phyloP scores from a whole-genome alignment of 2,113 vertebrate species.

The Rutilus rutilus region DNA sequence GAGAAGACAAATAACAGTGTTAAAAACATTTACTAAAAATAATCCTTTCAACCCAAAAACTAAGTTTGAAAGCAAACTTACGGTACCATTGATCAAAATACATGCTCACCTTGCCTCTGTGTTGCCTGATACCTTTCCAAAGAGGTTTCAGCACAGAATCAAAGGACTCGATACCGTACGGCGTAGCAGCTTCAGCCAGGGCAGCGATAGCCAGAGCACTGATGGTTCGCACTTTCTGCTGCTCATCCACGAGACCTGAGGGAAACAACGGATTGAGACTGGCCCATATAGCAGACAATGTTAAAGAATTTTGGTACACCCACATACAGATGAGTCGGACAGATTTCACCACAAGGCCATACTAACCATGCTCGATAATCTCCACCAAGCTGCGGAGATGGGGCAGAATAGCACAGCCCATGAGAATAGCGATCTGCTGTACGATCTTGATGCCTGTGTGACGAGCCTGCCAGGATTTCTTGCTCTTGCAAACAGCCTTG shows the following conservation, averaged over 20 bases:
- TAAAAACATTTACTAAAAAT: not conserved
- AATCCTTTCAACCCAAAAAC: not conserved
- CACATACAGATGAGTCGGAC: not conserved
- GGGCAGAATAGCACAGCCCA: slow-evolving; percentile 98
- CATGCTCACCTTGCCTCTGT: slow-evolving; percentile 92
- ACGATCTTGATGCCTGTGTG: slow-evolving; percentile 99
- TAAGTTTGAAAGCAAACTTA: not conserved
- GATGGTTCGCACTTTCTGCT: slow-evolving; percentile 98
- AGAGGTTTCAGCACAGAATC: slow-evolving; percentile 97
- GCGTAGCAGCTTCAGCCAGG: slow-evolving; percentile 95
- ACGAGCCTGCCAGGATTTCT: slow-evolving; percentile 97
- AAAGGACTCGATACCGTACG: slow-evolving; percentile 98
- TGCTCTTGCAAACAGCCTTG: slow-evolving; percentile 99
- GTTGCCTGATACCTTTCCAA: slow-evolving; percentile 98
- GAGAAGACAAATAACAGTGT: not conserved
- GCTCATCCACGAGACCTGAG: slow-evolving; percentile 95
- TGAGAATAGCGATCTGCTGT: slow-evolving; percentile 98
- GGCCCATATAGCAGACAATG: not conserved
- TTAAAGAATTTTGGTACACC: not conserved
- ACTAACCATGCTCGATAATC: slow-evolving; percentile 97
- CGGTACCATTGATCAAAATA: not conserved
- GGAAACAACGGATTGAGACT: not conserved
- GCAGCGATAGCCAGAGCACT: slow-evolving; percentile 98
- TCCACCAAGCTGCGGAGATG: slow-evolving; percentile 98
- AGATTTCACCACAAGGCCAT: not conserved